These are phyloP conservation scores for Athripsodes cinereus DNA, from an alignment of 2,888 invertebrate species.

Conservation along the genomic window DNA sequence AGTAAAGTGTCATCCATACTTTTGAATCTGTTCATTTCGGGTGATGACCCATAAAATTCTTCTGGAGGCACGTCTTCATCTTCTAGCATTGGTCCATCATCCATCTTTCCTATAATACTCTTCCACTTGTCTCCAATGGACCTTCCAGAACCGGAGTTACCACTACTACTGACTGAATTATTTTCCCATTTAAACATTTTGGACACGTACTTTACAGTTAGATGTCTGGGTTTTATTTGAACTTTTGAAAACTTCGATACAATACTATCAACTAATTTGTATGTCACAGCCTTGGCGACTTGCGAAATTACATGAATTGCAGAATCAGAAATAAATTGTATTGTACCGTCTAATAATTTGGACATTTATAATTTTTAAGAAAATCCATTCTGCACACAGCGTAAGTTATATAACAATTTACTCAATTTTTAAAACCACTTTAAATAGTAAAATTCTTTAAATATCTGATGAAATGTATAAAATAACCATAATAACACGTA, in stretches of 20 bases:
- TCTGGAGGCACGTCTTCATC: conserved; percentile 15
- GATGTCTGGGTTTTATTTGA: background rate
- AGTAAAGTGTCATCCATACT: conserved; percentile 14
- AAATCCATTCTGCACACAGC: too few species aligned
- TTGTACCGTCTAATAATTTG: background rate
- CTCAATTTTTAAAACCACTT: too few species aligned
- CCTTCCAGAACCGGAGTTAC: background rate
- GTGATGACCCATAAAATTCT: conserved; percentile 14
- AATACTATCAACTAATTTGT: background rate
- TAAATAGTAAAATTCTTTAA: too few species aligned
- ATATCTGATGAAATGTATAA: too few species aligned
- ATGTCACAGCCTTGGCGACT: background rate
- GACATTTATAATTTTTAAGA: background rate
- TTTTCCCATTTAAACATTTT: conserved; percentile 18
- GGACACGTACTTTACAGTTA: conserved; percentile 4
- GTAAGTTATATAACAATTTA: too few species aligned
- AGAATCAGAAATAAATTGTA: background rate
- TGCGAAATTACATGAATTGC: background rate
- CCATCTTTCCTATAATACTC: conserved; percentile 10
- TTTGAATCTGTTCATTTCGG: conserved; percentile 11
- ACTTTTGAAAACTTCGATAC: background rate
- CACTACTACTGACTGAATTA: background rate
- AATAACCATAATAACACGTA: too few species aligned
- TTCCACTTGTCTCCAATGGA: conserved; percentile 12
- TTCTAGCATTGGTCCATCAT: conserved; percentile 18